Conservation (phyloP, 2,113 vertebrate genomes). For the Pipra filicauda region DNA sequence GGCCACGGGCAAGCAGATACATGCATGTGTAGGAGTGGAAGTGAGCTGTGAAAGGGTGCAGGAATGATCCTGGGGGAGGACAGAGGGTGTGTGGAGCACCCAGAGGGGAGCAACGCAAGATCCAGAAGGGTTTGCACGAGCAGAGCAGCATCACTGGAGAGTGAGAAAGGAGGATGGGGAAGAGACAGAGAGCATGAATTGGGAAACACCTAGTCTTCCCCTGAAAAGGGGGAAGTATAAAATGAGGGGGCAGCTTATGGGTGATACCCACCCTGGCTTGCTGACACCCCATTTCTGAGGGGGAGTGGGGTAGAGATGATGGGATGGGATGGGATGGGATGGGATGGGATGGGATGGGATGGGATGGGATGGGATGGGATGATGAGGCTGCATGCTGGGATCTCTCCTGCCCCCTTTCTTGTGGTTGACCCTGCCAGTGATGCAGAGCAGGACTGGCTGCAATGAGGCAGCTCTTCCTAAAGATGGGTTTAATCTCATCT, state of each 20-base stretch:
- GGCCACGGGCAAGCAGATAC: neutral
- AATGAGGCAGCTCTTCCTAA: neutral
- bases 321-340: neutral
- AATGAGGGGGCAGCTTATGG: neutral
- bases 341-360: neutral
- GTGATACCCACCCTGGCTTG: neutral
- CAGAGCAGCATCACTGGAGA: neutral
- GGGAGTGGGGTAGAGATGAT: neutral
- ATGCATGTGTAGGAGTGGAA: neutral
- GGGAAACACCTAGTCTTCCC: neutral
- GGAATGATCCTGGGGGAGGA: neutral
- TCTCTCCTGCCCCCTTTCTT: neutral
- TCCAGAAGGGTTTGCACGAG: neutral
- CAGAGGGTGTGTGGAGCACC: neutral
- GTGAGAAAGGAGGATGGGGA: neutral
- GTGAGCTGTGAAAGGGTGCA: neutral
- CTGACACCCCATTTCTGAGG: neutral
- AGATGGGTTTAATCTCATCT: rapidly evolving
- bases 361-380: neutral
- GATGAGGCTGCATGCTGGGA: neutral
- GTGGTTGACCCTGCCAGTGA: neutral
- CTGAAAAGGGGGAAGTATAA: neutral
- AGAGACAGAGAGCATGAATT: neutral
- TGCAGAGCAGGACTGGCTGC: neutral
- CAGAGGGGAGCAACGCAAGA: neutral